Base-by-base conservation (phyloP, 2,888 invertebrate species). In the Hydrotaea diabolus region DNA sequence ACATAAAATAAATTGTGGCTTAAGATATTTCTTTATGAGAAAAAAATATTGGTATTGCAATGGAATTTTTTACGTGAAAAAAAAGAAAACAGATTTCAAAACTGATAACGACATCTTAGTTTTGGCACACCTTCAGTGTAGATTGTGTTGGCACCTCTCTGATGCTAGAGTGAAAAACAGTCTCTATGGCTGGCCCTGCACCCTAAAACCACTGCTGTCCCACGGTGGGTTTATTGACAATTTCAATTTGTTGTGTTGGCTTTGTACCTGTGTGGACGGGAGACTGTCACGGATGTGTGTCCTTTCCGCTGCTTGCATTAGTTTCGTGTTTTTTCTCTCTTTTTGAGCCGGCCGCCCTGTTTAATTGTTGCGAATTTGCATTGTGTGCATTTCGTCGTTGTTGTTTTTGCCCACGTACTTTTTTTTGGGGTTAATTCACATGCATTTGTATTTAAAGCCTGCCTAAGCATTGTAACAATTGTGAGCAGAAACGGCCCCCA, bases 281-380 rank as follows among this genome's bases (percentile, higher is more conserved):
- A 23, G 21, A 21, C 21, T 31, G n/a, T 36, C n/a, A 31, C 62
- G 62, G 62, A 62, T 17, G 31, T 62, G 62, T 62, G 31, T 11
- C 21, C 23, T 69, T 69, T 69, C 69, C 46, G 11, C 17, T 43
- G 43, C 8, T 4, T 31, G 31, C 31, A 31, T 66, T 64, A 2
- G 36, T n/a, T n/a, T n/a, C n/a, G n/a, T 36, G 36, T 19, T 21
- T 66, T 64, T 66, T 39, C 39, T 49, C n/a, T 39, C 9, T 3
- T 39, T 13, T 13, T 39, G 9, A 8, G n/a, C 49, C 2, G 49
- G 17, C 64, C 31, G 36, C 0, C 11, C 13, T 19, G 39, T 69
- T 69, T 69, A 69, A 69, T 69, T 69, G 69, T 69, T 43, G 69
- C 46, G 69, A 69, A 69, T 69, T 69, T 69, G 69, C 46, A 19